Evolutionary conservation across 35 echinoderm and acorn worm genomes (phyloP), one percentile per base, ranked within the genome.

Genomic region (Amphiura filiformis): DNA sequence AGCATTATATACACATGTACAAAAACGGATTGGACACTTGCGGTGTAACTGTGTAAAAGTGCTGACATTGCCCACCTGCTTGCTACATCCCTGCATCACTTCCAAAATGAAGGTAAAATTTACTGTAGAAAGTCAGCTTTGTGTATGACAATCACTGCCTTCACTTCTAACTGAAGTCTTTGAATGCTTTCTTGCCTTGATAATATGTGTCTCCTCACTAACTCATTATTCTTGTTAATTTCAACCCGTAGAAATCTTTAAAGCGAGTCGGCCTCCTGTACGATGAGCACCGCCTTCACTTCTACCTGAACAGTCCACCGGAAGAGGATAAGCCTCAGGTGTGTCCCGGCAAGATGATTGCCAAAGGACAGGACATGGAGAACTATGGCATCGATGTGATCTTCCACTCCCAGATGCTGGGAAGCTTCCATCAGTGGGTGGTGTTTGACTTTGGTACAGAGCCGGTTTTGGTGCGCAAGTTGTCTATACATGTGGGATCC

Each of bases 381-480:
- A 86, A 79, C 31, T 97, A 87, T 81, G 84, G 36, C 32, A 88
- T 98, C 35, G 56, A 78, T 34, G 80, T 98, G 12, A 61, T 82
- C 31, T 98, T 94, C 39, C 83, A 90, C 70, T 92, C 96, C 20
- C 75, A 81, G 4, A 87, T 98, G 86, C 79, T 98, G 36, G 96
- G 96, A 17, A 80, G 49, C 39, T 94, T 97, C 88, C 88, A 93
- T 75, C 95, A 97, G 84, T 93, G 91, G 91, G 88, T 97, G 17
- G 88, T 97, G 37, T 93, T 97, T 78, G 91, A 93, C 84, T 97
- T 97, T 87, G 91, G 85, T 22, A 37, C 78, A 35, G 91, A 93
- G 88, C 91, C 91, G 1, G 84, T 93, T 1, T 61, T 93, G 80
- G 79, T 93, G 31, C 31, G 86, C 12, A 93, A 93, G 80, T 20